phyloP scores from a whole-genome alignment of 2,888 invertebrate species.

The Lapara coniferarum region DNA sequence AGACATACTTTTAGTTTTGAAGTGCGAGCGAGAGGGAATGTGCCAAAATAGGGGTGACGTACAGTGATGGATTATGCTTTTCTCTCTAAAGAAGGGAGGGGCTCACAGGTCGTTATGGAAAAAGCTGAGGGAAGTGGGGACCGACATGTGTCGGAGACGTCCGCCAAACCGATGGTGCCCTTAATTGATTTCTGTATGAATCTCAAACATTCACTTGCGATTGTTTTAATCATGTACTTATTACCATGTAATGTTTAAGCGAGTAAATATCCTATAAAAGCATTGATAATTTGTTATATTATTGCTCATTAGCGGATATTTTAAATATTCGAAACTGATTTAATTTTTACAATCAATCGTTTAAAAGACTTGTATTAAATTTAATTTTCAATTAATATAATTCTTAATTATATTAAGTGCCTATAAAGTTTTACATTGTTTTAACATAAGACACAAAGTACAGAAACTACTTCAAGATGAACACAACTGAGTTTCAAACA shows the following conservation, averaged over 20 bases:
- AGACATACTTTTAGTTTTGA: slow-evolving; percentile 58
- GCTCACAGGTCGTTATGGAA: slow-evolving; percentile 85
- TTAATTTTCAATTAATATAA: too few relatives aligned
- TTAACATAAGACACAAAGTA: background rate
- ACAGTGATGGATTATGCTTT: slow-evolving; percentile 86
- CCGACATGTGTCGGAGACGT: slow-evolving; percentile 84
- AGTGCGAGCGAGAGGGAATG: slow-evolving; percentile 70
- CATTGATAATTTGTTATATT: too few relatives aligned
- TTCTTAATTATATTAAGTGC: too few relatives aligned
- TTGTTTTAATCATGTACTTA: slow-evolving; percentile 26
- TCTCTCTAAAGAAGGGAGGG: slow-evolving; percentile 85
- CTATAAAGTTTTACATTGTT: too few relatives aligned
- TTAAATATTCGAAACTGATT: too few relatives aligned
- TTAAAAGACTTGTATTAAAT: too few relatives aligned
- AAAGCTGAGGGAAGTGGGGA: slow-evolving; percentile 84
- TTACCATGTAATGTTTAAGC: background rate
- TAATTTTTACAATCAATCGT: too few relatives aligned
- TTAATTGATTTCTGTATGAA: slow-evolving; percentile 79
- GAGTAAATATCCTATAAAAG: too few relatives aligned
- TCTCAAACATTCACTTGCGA: slow-evolving; percentile 48
- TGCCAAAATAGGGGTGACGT: slow-evolving; percentile 85
- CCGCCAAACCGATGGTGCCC: slow-evolving; percentile 81
- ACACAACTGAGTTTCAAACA: background rate
- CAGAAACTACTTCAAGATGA: background rate
- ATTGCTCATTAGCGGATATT: too few relatives aligned